Conservation (phyloP, 2,113 vertebrate species). For the Oncorhynchus keta region DNA sequence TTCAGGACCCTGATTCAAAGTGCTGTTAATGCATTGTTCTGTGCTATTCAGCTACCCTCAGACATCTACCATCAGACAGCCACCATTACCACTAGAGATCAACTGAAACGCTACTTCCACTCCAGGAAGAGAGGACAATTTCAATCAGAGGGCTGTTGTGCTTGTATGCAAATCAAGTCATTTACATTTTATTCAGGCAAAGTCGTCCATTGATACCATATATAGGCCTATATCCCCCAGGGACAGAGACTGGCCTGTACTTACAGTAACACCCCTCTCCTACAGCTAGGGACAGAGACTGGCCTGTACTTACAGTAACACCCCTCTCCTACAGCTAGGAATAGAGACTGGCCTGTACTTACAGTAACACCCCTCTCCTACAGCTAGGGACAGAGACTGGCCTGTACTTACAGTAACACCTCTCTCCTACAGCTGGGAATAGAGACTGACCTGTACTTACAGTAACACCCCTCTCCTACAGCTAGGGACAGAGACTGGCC, state of each 20-base stretch:
- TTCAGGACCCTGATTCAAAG: neutral
- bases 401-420: too few relatives aligned
- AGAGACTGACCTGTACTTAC: too few relatives aligned
- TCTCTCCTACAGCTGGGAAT: too few relatives aligned
- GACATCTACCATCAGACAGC: constrained; percentile 29
- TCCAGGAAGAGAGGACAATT: constrained; percentile 39
- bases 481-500: too few relatives aligned
- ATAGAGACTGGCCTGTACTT: too few relatives aligned
- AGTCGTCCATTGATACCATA: constrained; percentile 23
- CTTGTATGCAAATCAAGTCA: constrained; percentile 59
- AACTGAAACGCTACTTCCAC: constrained; percentile 37
- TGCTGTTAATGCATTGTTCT: neutral
- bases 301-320: too few relatives aligned
- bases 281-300: constrained; percentile 27
- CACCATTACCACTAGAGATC: constrained; percentile 30
- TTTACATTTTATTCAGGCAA: constrained; percentile 40
- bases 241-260: constrained; percentile 5
- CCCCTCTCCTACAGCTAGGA: too few relatives aligned
- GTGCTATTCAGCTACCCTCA: constrained; percentile 2
- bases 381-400: too few relatives aligned
- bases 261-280: too few relatives aligned
- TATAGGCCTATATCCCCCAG: constrained; percentile 39
- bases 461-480: too few relatives aligned
- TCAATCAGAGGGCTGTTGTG: constrained; percentile 39
- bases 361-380: too few relatives aligned